phyloP scores from a whole-genome alignment of 1,140 invertebrate genomes.

The Drosophila littoralis region DNA sequence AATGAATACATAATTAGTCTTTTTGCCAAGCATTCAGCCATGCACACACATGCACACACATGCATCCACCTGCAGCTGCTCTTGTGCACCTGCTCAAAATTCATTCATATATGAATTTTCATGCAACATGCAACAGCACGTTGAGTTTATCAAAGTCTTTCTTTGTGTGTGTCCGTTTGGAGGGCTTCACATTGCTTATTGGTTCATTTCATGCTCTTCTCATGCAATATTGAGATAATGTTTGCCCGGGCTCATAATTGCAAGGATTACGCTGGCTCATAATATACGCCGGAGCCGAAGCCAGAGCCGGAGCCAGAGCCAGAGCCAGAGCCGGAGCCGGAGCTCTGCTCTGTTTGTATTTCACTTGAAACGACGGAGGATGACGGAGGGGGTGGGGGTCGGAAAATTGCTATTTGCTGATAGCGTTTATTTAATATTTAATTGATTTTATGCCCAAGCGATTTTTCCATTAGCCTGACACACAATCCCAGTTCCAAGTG shows the following conservation, averaged over 20 bases:
- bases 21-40: slow-evolving; percentile 63
- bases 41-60: slow-evolving; percentile 7
- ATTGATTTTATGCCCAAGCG: slow-evolving; percentile 67
- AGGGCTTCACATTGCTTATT: slow-evolving; percentile 48
- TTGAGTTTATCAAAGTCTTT: slow-evolving; percentile 17
- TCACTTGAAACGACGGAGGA: slow-evolving; percentile 39
- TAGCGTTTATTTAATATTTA: slow-evolving; percentile 80
- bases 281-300: slow-evolving; percentile 36
- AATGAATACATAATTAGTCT: slow-evolving; percentile 82
- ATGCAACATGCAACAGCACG: slow-evolving; percentile 46
- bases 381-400: not conserved
- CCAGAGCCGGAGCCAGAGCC: not conserved
- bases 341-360: slow-evolving; percentile 62
- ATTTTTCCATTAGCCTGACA: slow-evolving; percentile 55
- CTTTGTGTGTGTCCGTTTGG: slow-evolving; percentile 35
- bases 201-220: slow-evolving; percentile 63
- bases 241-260: slow-evolving; percentile 68
- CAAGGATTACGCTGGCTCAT: slow-evolving; percentile 70
- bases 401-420: slow-evolving; percentile 73
- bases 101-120: slow-evolving; percentile 48
- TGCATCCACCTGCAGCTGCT: slow-evolving; percentile 11
- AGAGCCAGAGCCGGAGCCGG: not conserved
- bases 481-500: slow-evolving; percentile 33
- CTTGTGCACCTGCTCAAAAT: slow-evolving; percentile 47
- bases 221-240: slow-evolving; percentile 77